Evolutionary conservation across 2,113 vertebrate species (phyloP).

Genomic region (Thamnophis sirtalis): DNA sequence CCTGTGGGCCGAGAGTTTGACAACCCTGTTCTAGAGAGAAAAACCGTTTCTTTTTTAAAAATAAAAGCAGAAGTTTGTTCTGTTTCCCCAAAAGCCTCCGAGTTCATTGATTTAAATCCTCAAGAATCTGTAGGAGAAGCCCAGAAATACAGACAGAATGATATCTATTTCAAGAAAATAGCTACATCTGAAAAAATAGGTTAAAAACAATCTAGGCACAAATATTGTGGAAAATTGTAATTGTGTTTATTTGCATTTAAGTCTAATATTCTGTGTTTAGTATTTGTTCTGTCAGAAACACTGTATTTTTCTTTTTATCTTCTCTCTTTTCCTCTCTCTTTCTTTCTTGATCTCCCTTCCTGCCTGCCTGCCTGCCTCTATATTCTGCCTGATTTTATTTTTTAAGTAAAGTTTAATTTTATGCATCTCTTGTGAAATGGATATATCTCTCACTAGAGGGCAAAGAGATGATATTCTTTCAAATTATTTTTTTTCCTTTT

Average conservation of each 20-base stretch:
- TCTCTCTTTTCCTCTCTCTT: neutral
- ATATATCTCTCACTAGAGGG: neutral
- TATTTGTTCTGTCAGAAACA: neutral
- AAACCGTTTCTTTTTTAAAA: neutral
- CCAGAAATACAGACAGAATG: neutral
- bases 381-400: neutral
- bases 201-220: neutral
- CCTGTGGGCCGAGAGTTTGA: too few species aligned
- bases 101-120: neutral
- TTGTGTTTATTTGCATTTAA: neutral
- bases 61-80: neutral
- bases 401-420: neutral
- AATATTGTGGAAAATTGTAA: neutral
- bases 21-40: neutral
- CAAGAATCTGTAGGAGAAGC: neutral
- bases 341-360: neutral
- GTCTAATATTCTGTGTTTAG: neutral
- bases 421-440: neutral
- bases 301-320: neutral
- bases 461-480: neutral
- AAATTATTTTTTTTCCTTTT: neutral
- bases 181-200: neutral
- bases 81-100: neutral
- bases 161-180: neutral
- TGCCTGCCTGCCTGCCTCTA: too few species aligned